A percentile compares a stretch with the other conserved stretches of the same genome.
phyloP scores from a whole-genome alignment of 2,797 vertebrate genomes.

The Perodicticus potto region DNA sequence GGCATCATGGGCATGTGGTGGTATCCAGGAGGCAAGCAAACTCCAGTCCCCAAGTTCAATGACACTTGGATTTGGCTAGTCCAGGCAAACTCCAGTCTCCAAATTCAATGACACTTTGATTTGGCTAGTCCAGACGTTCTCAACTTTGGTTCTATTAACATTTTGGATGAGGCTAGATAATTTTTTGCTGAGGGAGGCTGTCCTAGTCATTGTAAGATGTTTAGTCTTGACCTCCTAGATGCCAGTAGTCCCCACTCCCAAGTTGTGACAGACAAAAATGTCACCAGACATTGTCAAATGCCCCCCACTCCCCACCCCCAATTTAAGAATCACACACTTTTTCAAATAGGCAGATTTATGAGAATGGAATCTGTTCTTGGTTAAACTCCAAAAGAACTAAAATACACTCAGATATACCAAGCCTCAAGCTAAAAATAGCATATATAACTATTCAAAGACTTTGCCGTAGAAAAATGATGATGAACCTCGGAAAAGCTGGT shows the following conservation, averaged over 20 bases:
- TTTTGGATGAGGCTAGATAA: neutral
- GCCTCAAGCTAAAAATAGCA: neutral
- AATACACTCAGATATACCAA: neutral
- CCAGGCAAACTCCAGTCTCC: neutral
- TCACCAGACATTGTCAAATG: neutral
- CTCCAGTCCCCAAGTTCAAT: neutral
- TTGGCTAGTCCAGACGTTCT: neutral
- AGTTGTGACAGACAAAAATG: neutral
- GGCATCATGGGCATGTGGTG: neutral
- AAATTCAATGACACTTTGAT: neutral
- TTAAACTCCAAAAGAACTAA: conserved; percentile 33
- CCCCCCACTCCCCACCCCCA: too few relatives aligned
- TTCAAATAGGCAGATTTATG: neutral
- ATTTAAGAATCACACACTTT: neutral
- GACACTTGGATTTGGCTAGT: neutral
- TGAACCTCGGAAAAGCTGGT: neutral
- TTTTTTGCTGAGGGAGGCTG: neutral
- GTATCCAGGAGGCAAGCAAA: neutral
- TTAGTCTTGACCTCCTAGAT: neutral
- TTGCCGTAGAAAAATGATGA: neutral
- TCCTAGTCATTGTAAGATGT: neutral
- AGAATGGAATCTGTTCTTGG: neutral
- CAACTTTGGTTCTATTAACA: too few relatives aligned
- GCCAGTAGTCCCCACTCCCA: neutral
- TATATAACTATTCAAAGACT: conserved; percentile 43